These are phyloP conservation scores for Cephalotes varians DNA, from an alignment of 2,888 invertebrate species.

Conservation along the genomic window DNA sequence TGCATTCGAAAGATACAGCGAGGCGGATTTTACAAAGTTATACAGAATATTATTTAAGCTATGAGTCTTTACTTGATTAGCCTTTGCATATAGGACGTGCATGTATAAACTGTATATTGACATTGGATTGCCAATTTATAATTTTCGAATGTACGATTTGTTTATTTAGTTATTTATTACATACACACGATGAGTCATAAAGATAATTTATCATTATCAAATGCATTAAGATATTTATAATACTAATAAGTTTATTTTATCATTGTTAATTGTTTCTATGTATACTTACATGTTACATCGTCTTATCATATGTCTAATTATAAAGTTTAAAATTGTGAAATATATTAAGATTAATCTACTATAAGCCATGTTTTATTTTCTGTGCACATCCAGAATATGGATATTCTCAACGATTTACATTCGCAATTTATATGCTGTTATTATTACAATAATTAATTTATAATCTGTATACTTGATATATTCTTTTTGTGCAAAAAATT, in stretches of 20 bases:
- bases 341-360: slow-evolving; percentile 79
- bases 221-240: slow-evolving; percentile 72
- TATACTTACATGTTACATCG: slow-evolving; percentile 77
- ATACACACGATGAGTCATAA: slow-evolving; percentile 74
- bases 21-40: slow-evolving; percentile 1
- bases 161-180: slow-evolving; percentile 74
- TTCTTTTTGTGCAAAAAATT: neutral
- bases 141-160: slow-evolving; percentile 79
- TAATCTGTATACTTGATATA: neutral
- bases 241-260: slow-evolving; percentile 78
- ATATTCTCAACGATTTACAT: neutral
- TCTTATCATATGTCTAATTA: slow-evolving; percentile 82
- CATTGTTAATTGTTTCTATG: slow-evolving; percentile 81
- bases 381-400: neutral
- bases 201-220: slow-evolving; percentile 61
- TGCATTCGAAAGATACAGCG: slow-evolving; percentile 63
- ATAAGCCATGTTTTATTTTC: slow-evolving; percentile 18
- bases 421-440: too few relatives aligned
- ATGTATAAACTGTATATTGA: slow-evolving; percentile 74
- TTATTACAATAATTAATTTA: neutral
- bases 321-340: slow-evolving; percentile 78
- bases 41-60: slow-evolving; percentile 14
- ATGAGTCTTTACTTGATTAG: slow-evolving; percentile 13
- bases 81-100: slow-evolving; percentile 60
- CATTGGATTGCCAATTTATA: slow-evolving; percentile 68